Conservation (phyloP, 2,888 invertebrate species). For the Harpalus rubripes region DNA sequence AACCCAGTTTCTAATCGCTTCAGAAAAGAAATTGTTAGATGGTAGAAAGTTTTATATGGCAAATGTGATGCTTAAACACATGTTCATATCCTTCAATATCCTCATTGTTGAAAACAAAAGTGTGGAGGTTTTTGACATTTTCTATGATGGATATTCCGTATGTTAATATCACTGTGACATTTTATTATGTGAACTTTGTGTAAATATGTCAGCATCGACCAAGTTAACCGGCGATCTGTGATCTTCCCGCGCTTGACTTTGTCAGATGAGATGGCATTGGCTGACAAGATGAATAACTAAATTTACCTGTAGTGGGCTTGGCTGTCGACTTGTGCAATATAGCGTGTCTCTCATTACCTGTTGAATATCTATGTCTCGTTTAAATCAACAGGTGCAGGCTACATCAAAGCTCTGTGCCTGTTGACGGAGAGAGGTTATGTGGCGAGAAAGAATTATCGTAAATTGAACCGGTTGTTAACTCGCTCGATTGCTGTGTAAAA, state of each 20-base stretch:
- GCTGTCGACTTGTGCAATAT: conserved; percentile 48
- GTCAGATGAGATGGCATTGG: background rate
- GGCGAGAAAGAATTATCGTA: conserved; percentile 59
- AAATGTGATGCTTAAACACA: no score
- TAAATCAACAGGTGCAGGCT: conserved; percentile 64
- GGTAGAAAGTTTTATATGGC: no score
- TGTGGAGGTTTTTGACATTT: conserved; percentile 57
- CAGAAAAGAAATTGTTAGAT: no score
- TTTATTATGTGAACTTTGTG: conserved; percentile 59
- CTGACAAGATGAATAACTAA: conserved; percentile 36
- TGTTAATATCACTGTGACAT: conserved; percentile 65
- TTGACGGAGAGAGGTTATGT: conserved; percentile 29
- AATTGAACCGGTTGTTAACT: conserved; percentile 60
- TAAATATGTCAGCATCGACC: conserved; percentile 47
- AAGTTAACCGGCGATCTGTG: conserved; percentile 26
- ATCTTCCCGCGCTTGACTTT: conserved; percentile 22
- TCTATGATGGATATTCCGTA: conserved; percentile 49
- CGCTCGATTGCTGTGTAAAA: conserved; percentile 31
- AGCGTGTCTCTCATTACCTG: conserved; percentile 62
- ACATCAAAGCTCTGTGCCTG: conserved; percentile 54
- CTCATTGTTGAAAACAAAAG: conserved; percentile 28
- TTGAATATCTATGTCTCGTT: conserved; percentile 64
- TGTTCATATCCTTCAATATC: background rate
- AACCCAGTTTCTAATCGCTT: no score
- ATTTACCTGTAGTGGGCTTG: conserved; percentile 38